A percentile compares a stretch with the other conserved stretches of the same genome.
Conservation (phyloP, 2,113 vertebrate species). For the Proteles cristata region DNA sequence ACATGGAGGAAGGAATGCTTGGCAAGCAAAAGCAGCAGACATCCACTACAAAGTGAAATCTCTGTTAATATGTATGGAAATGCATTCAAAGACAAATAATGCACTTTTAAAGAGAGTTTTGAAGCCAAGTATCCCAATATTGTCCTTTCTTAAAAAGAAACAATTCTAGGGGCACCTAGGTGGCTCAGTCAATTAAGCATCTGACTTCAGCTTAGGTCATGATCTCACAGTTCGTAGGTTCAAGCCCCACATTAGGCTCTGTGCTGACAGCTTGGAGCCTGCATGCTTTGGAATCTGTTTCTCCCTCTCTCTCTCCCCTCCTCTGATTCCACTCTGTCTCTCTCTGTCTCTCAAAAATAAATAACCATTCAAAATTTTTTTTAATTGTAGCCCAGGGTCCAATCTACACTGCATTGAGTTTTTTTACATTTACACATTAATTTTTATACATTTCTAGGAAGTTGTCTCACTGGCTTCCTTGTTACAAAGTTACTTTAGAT, state of each 20-base stretch:
- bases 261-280: too few species aligned
- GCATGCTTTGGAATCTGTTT: too few species aligned
- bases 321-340: too few species aligned
- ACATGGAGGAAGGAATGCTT: neutral
- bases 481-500: neutral
- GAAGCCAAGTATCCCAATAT: neutral
- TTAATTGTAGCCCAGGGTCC: neutral
- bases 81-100: neutral
- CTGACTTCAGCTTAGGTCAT: too few species aligned
- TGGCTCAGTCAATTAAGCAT: too few species aligned
- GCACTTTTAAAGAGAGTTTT: neutral
- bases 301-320: too few species aligned
- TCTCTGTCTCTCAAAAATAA: too few species aligned
- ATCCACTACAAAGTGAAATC: neutral
- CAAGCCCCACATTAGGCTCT: too few species aligned
- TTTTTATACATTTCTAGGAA: neutral
- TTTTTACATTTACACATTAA: neutral
- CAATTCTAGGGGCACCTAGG: neutral
- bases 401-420: neutral
- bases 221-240: too few species aligned
- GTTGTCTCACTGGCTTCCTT: neutral
- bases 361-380: too few species aligned
- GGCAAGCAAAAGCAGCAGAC: neutral
- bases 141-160: neutral
- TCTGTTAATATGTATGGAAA: neutral